Conservation (phyloP, 2,797 vertebrate species). For the Danio aesculapii region DNA sequence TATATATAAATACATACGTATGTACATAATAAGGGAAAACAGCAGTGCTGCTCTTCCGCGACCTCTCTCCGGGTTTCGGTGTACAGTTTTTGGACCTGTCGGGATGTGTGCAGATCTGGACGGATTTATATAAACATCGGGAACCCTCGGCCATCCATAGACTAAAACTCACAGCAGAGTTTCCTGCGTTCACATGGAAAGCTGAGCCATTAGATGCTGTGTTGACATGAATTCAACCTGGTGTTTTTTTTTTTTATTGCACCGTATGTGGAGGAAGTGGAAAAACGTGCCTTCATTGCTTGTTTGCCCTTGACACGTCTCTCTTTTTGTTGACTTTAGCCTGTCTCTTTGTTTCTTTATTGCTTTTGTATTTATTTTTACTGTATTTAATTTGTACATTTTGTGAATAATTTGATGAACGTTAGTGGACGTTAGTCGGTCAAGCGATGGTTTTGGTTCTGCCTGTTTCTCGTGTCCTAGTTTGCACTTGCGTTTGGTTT, state of each 20-base stretch:
- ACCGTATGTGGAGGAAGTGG: background rate
- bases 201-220: slow-evolving; percentile 66
- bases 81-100: slow-evolving; percentile 50
- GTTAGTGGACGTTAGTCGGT: slow-evolving; percentile 59
- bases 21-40: slow-evolving; percentile 54
- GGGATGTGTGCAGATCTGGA: slow-evolving; percentile 14
- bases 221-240: slow-evolving; percentile 17
- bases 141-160: slow-evolving; percentile 60
- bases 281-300: slow-evolving; percentile 47
- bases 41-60: slow-evolving; percentile 37
- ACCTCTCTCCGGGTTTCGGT: slow-evolving; percentile 35
- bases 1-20: slow-evolving; percentile 45
- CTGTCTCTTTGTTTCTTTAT: background rate
- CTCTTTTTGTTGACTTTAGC: slow-evolving; percentile 11
- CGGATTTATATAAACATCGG: background rate
- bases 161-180: slow-evolving; percentile 63
- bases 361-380: slow-evolving; percentile 58
- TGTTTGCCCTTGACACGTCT: slow-evolving; percentile 14
- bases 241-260: background rate
- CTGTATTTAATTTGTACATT: slow-evolving; percentile 66
- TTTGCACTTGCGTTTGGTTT: slow-evolving; percentile 51
- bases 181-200: slow-evolving; percentile 64
- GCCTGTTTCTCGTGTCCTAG: slow-evolving; percentile 17
- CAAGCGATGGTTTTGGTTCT: slow-evolving; percentile 37
- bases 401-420: slow-evolving; percentile 64